Percentiles rank a stretch among this genome's conserved stretches.
These are phyloP conservation scores for Sakesphorus luctuosus DNA, from an alignment of 2,113 vertebrate genomes.

Conservation along the genomic window DNA sequence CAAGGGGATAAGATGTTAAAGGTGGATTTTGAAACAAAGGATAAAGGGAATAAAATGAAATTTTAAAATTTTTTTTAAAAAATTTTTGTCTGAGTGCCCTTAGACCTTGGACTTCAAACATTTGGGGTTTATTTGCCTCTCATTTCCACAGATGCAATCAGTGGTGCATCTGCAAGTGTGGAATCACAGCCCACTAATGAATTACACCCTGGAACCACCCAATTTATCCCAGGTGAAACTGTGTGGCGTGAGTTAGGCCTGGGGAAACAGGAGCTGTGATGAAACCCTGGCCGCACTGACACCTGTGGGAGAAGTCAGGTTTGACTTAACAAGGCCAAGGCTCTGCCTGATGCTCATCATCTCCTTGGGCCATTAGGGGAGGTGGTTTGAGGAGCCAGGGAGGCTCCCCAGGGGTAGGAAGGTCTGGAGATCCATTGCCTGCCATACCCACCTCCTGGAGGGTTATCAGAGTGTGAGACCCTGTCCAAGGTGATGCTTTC, in stretches of 20 bases:
- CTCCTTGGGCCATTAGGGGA: not conserved
- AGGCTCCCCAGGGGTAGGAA: not conserved
- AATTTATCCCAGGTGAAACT: not conserved
- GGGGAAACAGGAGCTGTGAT: not conserved
- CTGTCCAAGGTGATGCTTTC: not conserved
- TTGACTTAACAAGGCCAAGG: not conserved
- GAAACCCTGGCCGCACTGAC: not conserved
- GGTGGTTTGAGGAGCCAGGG: not conserved
- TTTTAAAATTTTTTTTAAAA: not conserved
- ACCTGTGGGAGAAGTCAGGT: not conserved
- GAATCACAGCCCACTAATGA: not conserved
- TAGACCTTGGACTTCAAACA: not conserved
- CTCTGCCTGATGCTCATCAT: not conserved
- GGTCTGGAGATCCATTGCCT: not conserved
- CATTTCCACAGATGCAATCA: not conserved
- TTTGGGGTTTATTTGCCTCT: not conserved
- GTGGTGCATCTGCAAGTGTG: not conserved
- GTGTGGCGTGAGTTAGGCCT: not conserved
- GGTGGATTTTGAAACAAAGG: slow-evolving; percentile 12
- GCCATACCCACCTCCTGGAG: not conserved
- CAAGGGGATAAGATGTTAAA: slow-evolving; percentile 24
- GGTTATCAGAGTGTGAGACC: not conserved
- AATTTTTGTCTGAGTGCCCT: not conserved
- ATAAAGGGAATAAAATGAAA: not conserved
- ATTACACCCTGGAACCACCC: not conserved